Percentiles rank a stretch among this genome's conserved stretches.
Evolutionary conservation across 1,140 invertebrate species (phyloP).

Genomic region (Adoxophyes honmai): DNA sequence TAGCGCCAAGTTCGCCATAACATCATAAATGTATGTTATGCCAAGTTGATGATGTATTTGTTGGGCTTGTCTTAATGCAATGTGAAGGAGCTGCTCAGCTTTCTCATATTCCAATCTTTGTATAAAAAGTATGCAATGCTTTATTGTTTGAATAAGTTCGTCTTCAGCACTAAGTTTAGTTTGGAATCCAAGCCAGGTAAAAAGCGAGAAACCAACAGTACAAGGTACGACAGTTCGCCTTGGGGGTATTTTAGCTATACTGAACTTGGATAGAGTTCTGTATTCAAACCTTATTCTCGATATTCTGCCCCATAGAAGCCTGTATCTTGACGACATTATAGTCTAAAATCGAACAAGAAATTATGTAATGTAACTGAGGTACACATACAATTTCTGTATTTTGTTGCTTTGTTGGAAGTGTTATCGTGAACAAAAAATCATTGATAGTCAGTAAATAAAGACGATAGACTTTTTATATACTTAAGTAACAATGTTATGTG

Average conservation of each 20-base stretch:
- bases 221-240: slow-evolving; percentile 28
- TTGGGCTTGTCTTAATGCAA: slow-evolving; percentile 90
- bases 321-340: slow-evolving; percentile 39
- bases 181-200: slow-evolving; percentile 65
- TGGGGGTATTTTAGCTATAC: slow-evolving; percentile 17
- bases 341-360: neutral
- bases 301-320: slow-evolving; percentile 34
- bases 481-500: no score
- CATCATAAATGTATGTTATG: slow-evolving; percentile 91
- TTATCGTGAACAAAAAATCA: no score
- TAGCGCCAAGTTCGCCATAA: slow-evolving; percentile 94
- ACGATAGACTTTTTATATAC: no score
- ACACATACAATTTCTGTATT: no score
- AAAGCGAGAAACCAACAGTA: slow-evolving; percentile 59
- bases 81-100: slow-evolving; percentile 90
- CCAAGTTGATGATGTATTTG: slow-evolving; percentile 85
- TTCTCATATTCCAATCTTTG: slow-evolving; percentile 87
- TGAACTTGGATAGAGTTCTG: slow-evolving; percentile 15
- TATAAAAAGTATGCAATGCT: slow-evolving; percentile 84
- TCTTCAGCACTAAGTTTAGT: slow-evolving; percentile 80
- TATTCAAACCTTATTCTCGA: slow-evolving; percentile 26
- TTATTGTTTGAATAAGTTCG: slow-evolving; percentile 84
- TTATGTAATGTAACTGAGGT: neutral
- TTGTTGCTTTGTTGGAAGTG: no score
- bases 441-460: no score